Conservation (phyloP, 2,888 invertebrate species). For the Ornithoptera alexandrae region DNA sequence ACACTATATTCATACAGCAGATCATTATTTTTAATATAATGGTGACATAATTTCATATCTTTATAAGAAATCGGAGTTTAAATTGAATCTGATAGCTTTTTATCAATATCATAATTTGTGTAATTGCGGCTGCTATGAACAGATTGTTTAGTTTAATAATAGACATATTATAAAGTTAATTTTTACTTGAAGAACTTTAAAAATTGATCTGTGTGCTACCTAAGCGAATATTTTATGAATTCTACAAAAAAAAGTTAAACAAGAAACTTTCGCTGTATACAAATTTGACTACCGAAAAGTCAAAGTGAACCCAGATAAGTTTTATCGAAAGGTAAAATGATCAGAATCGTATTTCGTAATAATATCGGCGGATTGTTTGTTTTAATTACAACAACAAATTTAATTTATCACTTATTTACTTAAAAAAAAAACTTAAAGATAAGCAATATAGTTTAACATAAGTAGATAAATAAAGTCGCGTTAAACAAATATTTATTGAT, state of each 20-base stretch:
- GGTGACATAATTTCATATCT: too few relatives aligned
- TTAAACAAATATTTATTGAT: not conserved
- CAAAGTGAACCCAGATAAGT: slow-evolving; percentile 17
- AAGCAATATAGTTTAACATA: not conserved
- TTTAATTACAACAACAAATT: slow-evolving; percentile 4
- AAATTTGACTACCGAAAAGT: slow-evolving; percentile 17
- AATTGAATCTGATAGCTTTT: too few relatives aligned
- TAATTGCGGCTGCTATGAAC: too few relatives aligned
- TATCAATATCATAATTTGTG: too few relatives aligned
- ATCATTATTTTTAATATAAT: too few relatives aligned
- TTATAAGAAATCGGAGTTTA: too few relatives aligned
- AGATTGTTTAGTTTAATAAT: too few relatives aligned
- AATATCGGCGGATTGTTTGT: slow-evolving; percentile 6
- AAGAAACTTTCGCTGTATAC: slow-evolving; percentile 1
- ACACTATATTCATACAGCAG: too few relatives aligned
- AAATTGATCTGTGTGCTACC: not conserved
- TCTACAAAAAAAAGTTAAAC: not conserved
- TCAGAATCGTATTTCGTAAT: slow-evolving; percentile 13
- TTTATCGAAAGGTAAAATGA: slow-evolving; percentile 6
- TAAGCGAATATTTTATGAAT: not conserved
- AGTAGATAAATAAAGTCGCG: not conserved
- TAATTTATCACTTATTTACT: not conserved
- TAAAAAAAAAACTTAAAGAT: not conserved
- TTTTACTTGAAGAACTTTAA: too few relatives aligned
- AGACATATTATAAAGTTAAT: too few relatives aligned